A percentile compares a stretch with the other conserved stretches of the same genome.
phyloP scores from a whole-genome alignment of 2,888 invertebrate genomes.

The Leptopilina syphax region DNA sequence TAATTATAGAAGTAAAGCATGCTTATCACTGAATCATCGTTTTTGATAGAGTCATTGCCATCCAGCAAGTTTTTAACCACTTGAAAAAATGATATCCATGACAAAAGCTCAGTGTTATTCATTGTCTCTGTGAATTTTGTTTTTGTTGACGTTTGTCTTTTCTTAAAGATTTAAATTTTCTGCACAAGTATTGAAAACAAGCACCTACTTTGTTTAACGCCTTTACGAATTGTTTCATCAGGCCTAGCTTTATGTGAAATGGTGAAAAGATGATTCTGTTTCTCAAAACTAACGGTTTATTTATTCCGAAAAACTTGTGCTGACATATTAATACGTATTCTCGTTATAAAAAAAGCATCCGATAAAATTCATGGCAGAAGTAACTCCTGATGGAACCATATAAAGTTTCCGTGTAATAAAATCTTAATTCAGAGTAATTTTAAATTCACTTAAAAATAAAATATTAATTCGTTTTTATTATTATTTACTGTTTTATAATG shows the following conservation, averaged over 20 bases:
- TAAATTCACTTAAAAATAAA: no score
- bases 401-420: no score
- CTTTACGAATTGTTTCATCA: neutral
- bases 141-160: neutral
- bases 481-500: no score
- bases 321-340: no score
- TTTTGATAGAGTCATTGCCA: no score
- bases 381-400: no score
- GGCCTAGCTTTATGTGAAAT: neutral
- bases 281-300: neutral
- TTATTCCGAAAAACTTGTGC: no score
- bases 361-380: no score
- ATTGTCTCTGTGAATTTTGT: neutral
- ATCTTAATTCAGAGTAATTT: no score
- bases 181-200: neutral
- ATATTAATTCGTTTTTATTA: no score
- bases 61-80: neutral
- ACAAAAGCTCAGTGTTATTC: neutral
- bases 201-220: neutral
- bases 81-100: conserved; percentile 2
- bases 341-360: no score
- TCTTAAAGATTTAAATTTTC: neutral
- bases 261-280: neutral
- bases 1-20: neutral
- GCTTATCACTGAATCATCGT: neutral